Percentiles rank a stretch among this genome's conserved stretches.
Conservation (phyloP, 2,113 vertebrate species). For the Hippocampus mohnikei region DNA sequence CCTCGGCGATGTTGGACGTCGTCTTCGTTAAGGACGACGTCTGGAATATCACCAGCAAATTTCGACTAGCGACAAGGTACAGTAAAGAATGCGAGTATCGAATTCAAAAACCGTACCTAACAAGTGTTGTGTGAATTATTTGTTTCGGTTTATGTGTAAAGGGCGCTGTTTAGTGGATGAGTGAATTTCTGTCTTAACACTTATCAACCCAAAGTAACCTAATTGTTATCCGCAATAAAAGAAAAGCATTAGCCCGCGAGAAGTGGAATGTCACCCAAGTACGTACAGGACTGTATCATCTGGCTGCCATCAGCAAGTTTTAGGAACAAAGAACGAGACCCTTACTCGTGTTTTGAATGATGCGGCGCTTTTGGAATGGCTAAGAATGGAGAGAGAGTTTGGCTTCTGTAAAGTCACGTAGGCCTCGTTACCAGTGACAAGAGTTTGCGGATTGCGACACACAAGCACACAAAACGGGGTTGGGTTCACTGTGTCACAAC, state of each 20-base stretch:
- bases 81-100: neutral
- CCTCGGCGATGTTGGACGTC: neutral
- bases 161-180: neutral
- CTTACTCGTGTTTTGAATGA: neutral
- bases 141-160: constrained; percentile 8
- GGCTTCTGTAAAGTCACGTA: constrained; percentile 4
- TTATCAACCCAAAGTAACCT: neutral
- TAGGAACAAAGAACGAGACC: neutral
- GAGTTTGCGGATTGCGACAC: constrained; percentile 30
- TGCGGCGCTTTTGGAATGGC: neutral
- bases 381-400: neutral
- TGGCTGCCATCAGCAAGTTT: neutral
- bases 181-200: neutral
- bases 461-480: constrained; percentile 31
- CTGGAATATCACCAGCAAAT: neutral
- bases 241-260: neutral
- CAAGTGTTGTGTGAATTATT: neutral
- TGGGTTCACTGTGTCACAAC: constrained; percentile 7
- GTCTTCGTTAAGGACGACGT: neutral
- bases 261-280: neutral
- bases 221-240: neutral
- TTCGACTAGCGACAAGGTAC: neutral
- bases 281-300: neutral
- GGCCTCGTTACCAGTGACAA: constrained; percentile 24
- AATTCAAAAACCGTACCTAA: neutral